Evolutionary conservation across 2,113 vertebrate genomes (phyloP).

Genomic region (Petromus typicus): DNA sequence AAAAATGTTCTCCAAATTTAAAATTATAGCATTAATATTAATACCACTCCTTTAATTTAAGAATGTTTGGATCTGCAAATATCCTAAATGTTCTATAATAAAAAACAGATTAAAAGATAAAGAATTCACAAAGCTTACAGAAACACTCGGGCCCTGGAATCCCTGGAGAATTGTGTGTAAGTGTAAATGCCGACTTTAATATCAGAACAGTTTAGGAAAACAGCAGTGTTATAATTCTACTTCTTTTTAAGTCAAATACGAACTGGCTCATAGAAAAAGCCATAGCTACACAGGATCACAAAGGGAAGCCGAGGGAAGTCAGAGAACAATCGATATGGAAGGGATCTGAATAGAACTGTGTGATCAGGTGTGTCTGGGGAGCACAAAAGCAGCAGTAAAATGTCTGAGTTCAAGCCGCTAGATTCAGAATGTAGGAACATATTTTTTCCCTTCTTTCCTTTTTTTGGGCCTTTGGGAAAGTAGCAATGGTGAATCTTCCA

Average conservation of each 20-base stretch:
- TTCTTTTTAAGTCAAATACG: neutral
- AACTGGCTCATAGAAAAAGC: neutral
- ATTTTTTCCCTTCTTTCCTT: neutral
- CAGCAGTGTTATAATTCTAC: neutral
- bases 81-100: constrained; percentile 70
- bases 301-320: neutral
- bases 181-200: constrained; percentile 69
- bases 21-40: constrained; percentile 70
- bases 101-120: constrained; percentile 79
- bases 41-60: constrained; percentile 68
- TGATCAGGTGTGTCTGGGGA: neutral
- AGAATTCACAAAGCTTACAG: constrained; percentile 63
- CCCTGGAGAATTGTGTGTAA: constrained; percentile 44
- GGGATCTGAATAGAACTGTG: neutral
- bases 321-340: neutral
- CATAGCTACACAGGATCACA: neutral
- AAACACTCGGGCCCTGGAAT: constrained; percentile 49
- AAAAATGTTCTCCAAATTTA: constrained; percentile 27
- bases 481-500: constrained; percentile 39
- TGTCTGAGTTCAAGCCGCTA: neutral
- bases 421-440: neutral
- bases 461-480: neutral
- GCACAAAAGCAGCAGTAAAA: neutral
- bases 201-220: constrained; percentile 65
- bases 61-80: constrained; percentile 67